Evolutionary conservation across 2,113 vertebrate species (phyloP), one percentile per base, ranked within the genome.

Genomic region (Desmodus rotundus): DNA sequence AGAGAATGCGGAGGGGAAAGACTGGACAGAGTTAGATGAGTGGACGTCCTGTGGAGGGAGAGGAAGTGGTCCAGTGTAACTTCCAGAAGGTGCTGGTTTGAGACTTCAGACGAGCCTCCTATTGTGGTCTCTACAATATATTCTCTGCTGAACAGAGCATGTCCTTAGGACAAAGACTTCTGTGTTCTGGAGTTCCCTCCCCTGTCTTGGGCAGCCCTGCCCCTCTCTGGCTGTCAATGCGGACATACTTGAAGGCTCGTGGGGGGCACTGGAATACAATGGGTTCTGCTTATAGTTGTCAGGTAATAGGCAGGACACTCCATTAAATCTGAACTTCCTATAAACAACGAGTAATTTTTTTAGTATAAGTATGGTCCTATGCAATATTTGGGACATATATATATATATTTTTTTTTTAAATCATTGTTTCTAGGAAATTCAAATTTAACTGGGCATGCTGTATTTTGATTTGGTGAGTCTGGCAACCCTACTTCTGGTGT

Each of bases 391-490:
- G 28, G 45, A 83, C 61, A 72, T n/a, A 24, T 24, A 58, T 24
- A 58, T 24, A 58, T 24, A 58, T 20, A 54, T 15, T 19, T 24
- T 4, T 76, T 43, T 41, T 74, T 86, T 80, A 68, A 43, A 26
- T 43, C 41, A n/a, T 50, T 52, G 1, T 93, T 88, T 88, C 31
- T 85, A 43, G 41, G 58, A 68, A 80, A 72, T 93, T 65, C 72
- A 78, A 67, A 94, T 83, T 77, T 67, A 38, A 74, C 15, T 84
- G 15, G 24, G 6, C 20, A 50, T 63, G 26, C 33, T 82, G 22
- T 76, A 63, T 91, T 93, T 70, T 89, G 41, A 36, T 70, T 93
- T 96, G 14, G 41, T 61, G 81, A 86, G 85, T 54, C 41, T 93
- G 38, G 50, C 22, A 72, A 43, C 52, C 7, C 13, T 76, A 43